Evolutionary conservation across 2,797 vertebrate genomes (phyloP).

Genomic region (Carduelis carduelis): DNA sequence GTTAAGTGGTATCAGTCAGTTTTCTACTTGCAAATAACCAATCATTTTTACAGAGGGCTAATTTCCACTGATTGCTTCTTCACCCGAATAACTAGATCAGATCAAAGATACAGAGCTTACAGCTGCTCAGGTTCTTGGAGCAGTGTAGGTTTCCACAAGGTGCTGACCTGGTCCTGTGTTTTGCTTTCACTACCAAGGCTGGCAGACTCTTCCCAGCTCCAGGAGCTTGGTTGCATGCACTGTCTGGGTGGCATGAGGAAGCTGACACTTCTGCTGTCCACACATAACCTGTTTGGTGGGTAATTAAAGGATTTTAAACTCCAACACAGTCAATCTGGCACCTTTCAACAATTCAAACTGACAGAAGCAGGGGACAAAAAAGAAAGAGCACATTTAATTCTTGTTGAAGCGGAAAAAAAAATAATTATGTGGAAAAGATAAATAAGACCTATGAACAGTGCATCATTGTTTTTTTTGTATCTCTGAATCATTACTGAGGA

Average conservation of each 20-base stretch:
- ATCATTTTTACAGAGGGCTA: constrained; percentile 15
- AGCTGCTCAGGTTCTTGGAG: background rate
- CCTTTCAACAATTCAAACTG: constrained; percentile 24
- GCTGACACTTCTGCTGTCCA: background rate
- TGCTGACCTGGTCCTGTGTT: background rate
- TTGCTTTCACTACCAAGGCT: background rate
- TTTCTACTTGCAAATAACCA: constrained; percentile 28
- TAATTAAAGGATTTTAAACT: constrained; percentile 65
- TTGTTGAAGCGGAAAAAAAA: background rate
- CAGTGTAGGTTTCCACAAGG: background rate
- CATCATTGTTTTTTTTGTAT: background rate
- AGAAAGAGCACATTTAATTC: background rate
- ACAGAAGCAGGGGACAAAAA: constrained; percentile 13
- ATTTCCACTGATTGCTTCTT: constrained; percentile 23
- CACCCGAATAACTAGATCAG: background rate
- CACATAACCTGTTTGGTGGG: constrained; percentile 31
- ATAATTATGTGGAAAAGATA: background rate
- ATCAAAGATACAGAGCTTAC: background rate
- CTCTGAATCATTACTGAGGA: background rate
- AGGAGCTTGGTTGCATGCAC: background rate
- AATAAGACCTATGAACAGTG: background rate
- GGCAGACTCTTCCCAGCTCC: background rate
- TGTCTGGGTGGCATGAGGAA: background rate
- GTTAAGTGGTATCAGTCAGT: constrained; percentile 17
- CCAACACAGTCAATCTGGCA: constrained; percentile 39